Conservation (phyloP, 2,888 invertebrate species). For the Agrochola lychnidis region DNA sequence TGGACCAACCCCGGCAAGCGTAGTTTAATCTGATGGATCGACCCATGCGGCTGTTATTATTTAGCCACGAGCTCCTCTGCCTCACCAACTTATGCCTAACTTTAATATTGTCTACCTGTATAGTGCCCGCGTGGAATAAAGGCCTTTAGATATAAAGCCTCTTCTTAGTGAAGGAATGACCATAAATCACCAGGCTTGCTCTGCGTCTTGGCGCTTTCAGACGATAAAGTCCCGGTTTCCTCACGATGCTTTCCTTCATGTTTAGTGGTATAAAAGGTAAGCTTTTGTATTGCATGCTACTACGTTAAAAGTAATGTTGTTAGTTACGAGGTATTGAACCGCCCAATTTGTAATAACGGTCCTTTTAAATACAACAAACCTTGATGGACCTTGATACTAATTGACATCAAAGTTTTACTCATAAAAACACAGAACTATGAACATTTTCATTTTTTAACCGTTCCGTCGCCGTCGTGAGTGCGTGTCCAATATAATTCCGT, state of each 20-base stretch:
- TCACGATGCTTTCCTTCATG: not conserved
- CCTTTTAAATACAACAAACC: not conserved
- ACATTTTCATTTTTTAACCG: slow-evolving; percentile 64
- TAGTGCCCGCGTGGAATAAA: not conserved
- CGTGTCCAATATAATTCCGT: slow-evolving; percentile 84
- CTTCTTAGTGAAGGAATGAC: slow-evolving; percentile 2
- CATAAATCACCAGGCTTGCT: not conserved
- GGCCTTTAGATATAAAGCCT: not conserved
- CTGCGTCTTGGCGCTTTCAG: not conserved
- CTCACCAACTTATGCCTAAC: not conserved
- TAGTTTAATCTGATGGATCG: too few relatives aligned
- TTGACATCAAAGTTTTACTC: slow-evolving; percentile 34
- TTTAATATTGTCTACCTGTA: not conserved
- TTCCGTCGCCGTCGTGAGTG: slow-evolving; percentile 68
- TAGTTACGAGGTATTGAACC: not conserved
- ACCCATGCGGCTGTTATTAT: too few relatives aligned
- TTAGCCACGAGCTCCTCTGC: too few relatives aligned
- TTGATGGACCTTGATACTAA: slow-evolving; percentile 35
- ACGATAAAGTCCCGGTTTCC: not conserved
- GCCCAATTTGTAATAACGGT: not conserved
- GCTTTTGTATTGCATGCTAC: not conserved
- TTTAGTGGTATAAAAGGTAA: not conserved
- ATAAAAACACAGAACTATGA: slow-evolving; percentile 51
- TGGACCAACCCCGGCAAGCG: too few relatives aligned
- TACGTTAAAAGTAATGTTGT: not conserved